Percentiles rank a stretch among this genome's conserved stretches.
phyloP scores from a whole-genome alignment of 2,113 vertebrate species.

The Dicrurus megarhynchus region DNA sequence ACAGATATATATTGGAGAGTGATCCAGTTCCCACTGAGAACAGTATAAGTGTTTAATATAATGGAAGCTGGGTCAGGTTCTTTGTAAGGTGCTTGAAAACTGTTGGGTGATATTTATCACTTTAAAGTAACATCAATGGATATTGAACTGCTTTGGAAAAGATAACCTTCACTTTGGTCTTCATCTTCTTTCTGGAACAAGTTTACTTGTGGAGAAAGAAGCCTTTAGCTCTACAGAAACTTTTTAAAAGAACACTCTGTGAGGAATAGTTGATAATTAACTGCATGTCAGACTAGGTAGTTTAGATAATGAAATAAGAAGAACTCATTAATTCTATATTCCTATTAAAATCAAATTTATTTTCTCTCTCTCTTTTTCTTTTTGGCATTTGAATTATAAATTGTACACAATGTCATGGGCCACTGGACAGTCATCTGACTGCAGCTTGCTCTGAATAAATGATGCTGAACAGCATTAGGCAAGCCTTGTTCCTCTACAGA shows the following conservation, averaged over 20 bases:
- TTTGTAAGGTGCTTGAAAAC: background rate
- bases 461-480: slow-evolving; percentile 24
- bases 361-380: slow-evolving; percentile 2
- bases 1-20: background rate
- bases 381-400: slow-evolving; percentile 27
- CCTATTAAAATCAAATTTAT: slow-evolving; percentile 42
- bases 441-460: slow-evolving; percentile 28
- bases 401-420: slow-evolving; percentile 14
- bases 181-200: background rate
- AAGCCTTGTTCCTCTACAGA: background rate
- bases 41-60: background rate
- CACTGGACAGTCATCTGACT: slow-evolving; percentile 32
- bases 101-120: background rate
- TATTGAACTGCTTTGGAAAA: background rate
- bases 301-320: slow-evolving; percentile 45
- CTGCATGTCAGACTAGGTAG: background rate
- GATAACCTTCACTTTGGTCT: background rate
- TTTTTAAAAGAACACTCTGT: background rate
- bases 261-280: slow-evolving; percentile 37
- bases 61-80: background rate
- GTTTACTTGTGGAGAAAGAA: background rate
- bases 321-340: slow-evolving; percentile 44
- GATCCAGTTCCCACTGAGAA: background rate
- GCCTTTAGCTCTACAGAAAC: background rate
- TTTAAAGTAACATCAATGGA: background rate